A percentile compares a stretch with the other conserved stretches of the same genome.
Conservation (phyloP, 2,888 invertebrate genomes). For the Drosophila limbata region DNA sequence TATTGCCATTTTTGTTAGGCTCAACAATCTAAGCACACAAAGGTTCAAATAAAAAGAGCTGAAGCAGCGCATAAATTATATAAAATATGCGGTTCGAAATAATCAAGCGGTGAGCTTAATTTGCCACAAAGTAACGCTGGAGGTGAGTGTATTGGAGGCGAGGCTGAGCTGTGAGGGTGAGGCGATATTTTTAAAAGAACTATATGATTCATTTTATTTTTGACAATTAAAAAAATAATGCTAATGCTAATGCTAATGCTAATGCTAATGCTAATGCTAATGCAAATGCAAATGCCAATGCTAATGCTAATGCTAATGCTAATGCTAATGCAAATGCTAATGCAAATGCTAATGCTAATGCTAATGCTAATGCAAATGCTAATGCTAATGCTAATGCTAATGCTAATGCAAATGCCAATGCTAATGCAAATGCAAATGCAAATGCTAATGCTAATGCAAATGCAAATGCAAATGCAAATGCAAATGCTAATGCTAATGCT, state of each 20-base stretch:
- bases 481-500: background rate
- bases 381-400: too few relatives aligned
- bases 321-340: background rate
- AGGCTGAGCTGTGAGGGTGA: background rate
- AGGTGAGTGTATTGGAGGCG: slow-evolving; percentile 23
- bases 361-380: too few relatives aligned
- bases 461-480: background rate
- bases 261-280: background rate
- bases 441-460: too few relatives aligned
- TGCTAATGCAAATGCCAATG: too few relatives aligned
- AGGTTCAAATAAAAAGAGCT: slow-evolving; percentile 22
- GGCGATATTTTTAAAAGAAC: slow-evolving; percentile 20
- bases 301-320: background rate
- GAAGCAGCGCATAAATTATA: slow-evolving; percentile 67
- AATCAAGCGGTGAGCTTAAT: slow-evolving; percentile 81
- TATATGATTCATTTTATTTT: background rate
- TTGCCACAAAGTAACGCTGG: slow-evolving; percentile 63
- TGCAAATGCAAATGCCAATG: background rate
- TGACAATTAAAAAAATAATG: too few relatives aligned
- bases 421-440: too few relatives aligned
- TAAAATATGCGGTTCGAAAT: slow-evolving; percentile 67
- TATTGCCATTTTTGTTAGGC: slow-evolving; percentile 28
- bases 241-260: background rate
- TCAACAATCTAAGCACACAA: slow-evolving; percentile 24
- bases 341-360: background rate